Percentiles rank a stretch among this genome's conserved stretches.
Evolutionary conservation across 2,888 invertebrate species (phyloP).

Genomic region (Prenolepis imparis): DNA sequence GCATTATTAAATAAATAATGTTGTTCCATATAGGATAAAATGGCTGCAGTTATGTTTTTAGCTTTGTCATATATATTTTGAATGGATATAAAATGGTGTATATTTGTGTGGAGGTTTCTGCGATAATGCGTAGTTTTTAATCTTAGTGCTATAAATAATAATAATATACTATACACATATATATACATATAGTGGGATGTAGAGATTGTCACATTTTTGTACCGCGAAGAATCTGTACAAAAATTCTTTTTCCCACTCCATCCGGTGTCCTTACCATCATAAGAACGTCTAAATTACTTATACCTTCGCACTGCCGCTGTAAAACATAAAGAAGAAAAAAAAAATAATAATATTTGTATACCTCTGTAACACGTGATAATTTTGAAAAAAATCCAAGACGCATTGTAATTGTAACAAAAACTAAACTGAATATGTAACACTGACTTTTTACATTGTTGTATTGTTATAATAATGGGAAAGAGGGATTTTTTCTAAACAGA

Average conservation of each 20-base stretch:
- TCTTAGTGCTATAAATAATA: slow-evolving; percentile 53
- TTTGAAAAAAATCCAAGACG: slow-evolving; percentile 64
- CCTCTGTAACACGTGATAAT: slow-evolving; percentile 73
- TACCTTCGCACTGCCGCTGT: slow-evolving; percentile 85
- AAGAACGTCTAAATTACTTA: slow-evolving; percentile 78
- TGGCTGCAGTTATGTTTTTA: slow-evolving; percentile 64
- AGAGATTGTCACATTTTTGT: slow-evolving; percentile 76
- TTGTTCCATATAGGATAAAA: slow-evolving; percentile 55
- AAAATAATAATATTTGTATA: slow-evolving; percentile 81
- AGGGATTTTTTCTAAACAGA: slow-evolving; percentile 62
- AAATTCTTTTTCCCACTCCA: slow-evolving; percentile 58
- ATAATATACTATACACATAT: no score
- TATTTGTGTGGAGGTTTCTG: slow-evolving; percentile 80
- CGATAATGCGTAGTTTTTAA: slow-evolving; percentile 68
- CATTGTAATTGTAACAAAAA: slow-evolving; percentile 51
- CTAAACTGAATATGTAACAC: slow-evolving; percentile 52
- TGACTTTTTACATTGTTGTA: slow-evolving; percentile 61
- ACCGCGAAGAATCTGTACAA: slow-evolving; percentile 74
- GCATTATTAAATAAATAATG: slow-evolving; percentile 55
- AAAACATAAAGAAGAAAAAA: slow-evolving; percentile 74
- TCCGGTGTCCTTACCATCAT: slow-evolving; percentile 66
- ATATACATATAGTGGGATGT: no score
- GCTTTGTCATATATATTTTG: slow-evolving; percentile 73
- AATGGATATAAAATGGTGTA: slow-evolving; percentile 76
- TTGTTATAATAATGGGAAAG: slow-evolving; percentile 47